These are phyloP conservation scores for Heliocidaris tuberculata DNA, from an alignment of 35 echinoderm and acorn worm genomes.

Conservation along the genomic window DNA sequence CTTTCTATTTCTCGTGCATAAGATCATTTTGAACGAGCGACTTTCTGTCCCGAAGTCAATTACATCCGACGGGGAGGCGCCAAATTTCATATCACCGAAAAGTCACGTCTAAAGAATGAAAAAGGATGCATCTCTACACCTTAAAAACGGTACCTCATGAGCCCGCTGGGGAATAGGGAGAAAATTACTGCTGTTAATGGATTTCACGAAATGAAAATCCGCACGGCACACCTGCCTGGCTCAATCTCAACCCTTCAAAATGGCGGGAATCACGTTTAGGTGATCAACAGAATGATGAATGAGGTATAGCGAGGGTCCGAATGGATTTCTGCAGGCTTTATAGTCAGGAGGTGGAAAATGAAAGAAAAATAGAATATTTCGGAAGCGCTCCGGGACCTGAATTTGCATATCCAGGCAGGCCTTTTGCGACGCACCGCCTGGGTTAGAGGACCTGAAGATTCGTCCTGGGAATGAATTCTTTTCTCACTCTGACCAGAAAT, in stretches of 20 bases:
- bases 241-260: not conserved
- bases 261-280: not conserved
- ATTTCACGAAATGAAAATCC: conserved; percentile 17
- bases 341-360: not conserved
- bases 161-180: not conserved
- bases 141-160: not conserved
- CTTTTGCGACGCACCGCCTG: not conserved
- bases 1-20: not conserved
- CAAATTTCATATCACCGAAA: not conserved
- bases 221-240: not conserved
- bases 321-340: not conserved
- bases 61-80: not conserved
- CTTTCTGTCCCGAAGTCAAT: not conserved
- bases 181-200: conserved; percentile 5
- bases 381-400: not conserved
- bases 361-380: conserved; percentile 14
- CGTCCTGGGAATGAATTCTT: not conserved
- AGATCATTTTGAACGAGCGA: not conserved
- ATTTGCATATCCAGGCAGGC: conserved; percentile 8
- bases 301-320: not conserved
- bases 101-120: not conserved
- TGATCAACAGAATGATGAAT: not conserved
- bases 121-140: not conserved
- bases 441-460: not conserved
- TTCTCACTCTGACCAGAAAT: not conserved